A percentile compares a stretch with the other conserved stretches of the same genome.
phyloP scores from a whole-genome alignment of 2,888 invertebrate genomes.

The Tethea ocularis region DNA sequence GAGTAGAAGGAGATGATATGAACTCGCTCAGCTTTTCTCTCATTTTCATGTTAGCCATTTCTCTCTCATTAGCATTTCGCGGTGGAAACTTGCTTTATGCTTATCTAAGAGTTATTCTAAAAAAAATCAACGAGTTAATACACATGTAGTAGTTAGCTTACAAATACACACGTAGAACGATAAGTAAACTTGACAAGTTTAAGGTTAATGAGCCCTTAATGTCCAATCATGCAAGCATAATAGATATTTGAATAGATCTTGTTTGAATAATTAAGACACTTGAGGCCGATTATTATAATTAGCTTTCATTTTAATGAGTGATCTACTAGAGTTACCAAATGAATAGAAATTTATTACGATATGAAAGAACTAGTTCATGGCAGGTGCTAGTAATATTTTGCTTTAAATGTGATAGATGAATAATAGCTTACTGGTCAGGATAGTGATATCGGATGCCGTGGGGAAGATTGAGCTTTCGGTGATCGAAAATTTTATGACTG shows the following conservation, averaged over 20 bases:
- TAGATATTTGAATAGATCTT: neutral
- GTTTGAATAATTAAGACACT: slow-evolving; percentile 3
- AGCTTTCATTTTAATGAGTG: slow-evolving; percentile 3
- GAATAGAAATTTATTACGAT: neutral
- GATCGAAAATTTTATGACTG: too few species aligned
- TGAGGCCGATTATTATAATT: neutral
- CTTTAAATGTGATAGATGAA: neutral
- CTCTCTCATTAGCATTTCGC: too few species aligned
- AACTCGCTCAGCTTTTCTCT: too few species aligned
- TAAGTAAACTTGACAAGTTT: slow-evolving; percentile 3
- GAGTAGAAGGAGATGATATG: too few species aligned
- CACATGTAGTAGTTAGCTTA: neutral
- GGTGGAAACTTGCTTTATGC: too few species aligned
- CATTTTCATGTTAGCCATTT: too few species aligned
- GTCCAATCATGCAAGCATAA: slow-evolving; percentile 3
- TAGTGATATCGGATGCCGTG: neutral
- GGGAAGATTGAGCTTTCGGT: neutral
- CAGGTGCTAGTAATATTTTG: neutral
- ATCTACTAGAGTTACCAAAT: neutral
- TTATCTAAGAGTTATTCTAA: neutral
- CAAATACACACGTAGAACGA: neutral
- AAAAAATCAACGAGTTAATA: too few species aligned
- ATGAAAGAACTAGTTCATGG: neutral
- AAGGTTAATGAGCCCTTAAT: neutral
- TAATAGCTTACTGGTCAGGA: too few species aligned